A percentile compares a stretch with the other conserved stretches of the same genome.
These are phyloP conservation scores for Deladenus siricidicola DNA, from an alignment of 2,888 invertebrate genomes.

Conservation along the genomic window DNA sequence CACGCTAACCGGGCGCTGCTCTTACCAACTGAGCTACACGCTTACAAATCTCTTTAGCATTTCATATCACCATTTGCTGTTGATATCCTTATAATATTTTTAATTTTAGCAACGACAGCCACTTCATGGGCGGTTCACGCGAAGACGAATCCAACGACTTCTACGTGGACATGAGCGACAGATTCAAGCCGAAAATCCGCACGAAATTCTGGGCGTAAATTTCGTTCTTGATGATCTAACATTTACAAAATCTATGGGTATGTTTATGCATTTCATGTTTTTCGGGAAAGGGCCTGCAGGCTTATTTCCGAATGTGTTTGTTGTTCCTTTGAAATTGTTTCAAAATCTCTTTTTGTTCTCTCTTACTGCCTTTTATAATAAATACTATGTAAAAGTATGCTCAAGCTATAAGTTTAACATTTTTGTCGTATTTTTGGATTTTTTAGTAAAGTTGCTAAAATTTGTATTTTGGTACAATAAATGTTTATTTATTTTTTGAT, in stretches of 20 bases:
- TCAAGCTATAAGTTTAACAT: not conserved
- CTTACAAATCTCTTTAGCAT: not conserved
- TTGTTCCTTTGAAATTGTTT: not conserved
- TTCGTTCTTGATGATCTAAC: not conserved
- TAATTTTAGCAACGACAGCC: not conserved
- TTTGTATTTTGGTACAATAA: no score
- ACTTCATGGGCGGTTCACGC: not conserved
- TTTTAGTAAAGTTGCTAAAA: no score
- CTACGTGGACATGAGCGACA: slow-evolving; percentile 5
- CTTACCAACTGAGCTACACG: no score
- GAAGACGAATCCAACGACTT: not conserved
- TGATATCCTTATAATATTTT: not conserved
- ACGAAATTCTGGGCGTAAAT: slow-evolving; percentile 21
- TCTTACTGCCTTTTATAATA: not conserved
- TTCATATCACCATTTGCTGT: not conserved
- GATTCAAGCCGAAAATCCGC: slow-evolving; percentile 10
- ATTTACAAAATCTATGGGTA: no score
- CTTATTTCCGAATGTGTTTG: not conserved
- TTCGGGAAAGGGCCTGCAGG: no score
- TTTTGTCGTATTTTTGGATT: not conserved
- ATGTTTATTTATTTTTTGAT: slow-evolving; percentile 4
- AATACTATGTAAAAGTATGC: no score
- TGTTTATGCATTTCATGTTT: no score
- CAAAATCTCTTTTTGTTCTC: not conserved
- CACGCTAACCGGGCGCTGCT: no score